These are phyloP conservation scores for Enteromius trimaculatus DNA, from an alignment of 2,797 vertebrate species.

Conservation along the genomic window DNA sequence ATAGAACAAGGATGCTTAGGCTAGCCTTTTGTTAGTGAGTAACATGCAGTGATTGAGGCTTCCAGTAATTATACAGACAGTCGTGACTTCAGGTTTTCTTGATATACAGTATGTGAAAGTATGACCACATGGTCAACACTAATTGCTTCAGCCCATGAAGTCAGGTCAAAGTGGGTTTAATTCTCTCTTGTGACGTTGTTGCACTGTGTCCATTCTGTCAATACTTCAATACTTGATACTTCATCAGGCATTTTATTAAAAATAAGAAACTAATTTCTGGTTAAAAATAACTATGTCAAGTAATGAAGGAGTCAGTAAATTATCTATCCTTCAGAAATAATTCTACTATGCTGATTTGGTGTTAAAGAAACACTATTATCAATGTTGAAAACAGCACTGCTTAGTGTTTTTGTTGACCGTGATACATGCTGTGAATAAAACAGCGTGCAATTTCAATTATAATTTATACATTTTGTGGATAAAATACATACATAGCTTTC, in stretches of 20 bases:
- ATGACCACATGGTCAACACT: slow-evolving; percentile 48
- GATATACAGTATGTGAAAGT: slow-evolving; percentile 6
- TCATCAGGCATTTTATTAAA: slow-evolving; percentile 10
- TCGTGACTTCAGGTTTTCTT: slow-evolving; percentile 38
- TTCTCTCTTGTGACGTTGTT: slow-evolving; percentile 42
- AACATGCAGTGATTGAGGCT: slow-evolving; percentile 41
- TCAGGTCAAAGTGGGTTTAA: slow-evolving; percentile 66
- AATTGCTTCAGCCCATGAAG: slow-evolving; percentile 61
- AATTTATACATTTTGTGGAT: neutral
- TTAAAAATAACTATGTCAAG: neutral
- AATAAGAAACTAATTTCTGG: neutral
- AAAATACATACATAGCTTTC: neutral
- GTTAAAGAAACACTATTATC: neutral
- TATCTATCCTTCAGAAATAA: neutral
- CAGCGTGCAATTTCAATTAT: neutral
- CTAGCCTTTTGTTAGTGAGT: neutral
- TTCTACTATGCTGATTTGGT: neutral
- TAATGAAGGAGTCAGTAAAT: neutral
- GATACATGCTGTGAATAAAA: neutral
- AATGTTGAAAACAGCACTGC: neutral
- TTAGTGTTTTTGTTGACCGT: neutral
- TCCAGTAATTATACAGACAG: slow-evolving; percentile 12
- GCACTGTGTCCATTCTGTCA: slow-evolving; percentile 44
- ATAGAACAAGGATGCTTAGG: neutral
- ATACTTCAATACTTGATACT: slow-evolving; percentile 23